A percentile compares a stretch with the other conserved stretches of the same genome.
Conservation (phyloP, 2,888 invertebrate genomes). For the Pandemis heparana region DNA sequence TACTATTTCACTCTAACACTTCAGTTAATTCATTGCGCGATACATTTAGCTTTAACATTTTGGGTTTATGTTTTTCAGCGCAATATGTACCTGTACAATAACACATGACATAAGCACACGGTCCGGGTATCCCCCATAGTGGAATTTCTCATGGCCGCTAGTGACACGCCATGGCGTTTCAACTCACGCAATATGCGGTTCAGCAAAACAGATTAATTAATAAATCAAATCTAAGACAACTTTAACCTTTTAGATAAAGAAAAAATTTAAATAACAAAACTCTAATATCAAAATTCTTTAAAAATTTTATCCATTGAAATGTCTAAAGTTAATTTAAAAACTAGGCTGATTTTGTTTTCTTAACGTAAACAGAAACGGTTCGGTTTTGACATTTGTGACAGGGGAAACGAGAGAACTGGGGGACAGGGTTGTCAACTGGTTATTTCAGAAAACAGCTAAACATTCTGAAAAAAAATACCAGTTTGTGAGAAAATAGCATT, state of each 20-base stretch:
- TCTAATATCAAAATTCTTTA: too few relatives aligned
- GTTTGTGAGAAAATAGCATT: too few relatives aligned
- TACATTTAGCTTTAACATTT: neutral
- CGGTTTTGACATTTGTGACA: too few relatives aligned
- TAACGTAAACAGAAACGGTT: too few relatives aligned
- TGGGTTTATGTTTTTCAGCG: neutral
- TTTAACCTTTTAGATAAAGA: neutral
- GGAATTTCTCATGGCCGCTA: neutral
- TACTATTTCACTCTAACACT: neutral
- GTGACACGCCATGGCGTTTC: neutral
- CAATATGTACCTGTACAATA: neutral
- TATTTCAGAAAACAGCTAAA: too few relatives aligned
- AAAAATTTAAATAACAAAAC: too few relatives aligned
- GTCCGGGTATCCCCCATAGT: slow-evolving; percentile 5
- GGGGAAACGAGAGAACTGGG: too few relatives aligned
- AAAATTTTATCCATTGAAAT: too few relatives aligned
- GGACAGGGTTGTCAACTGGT: too few relatives aligned
- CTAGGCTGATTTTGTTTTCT: too few relatives aligned
- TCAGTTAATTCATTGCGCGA: neutral
- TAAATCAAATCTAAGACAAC: neutral
- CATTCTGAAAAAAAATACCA: too few relatives aligned
- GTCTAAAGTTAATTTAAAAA: too few relatives aligned
- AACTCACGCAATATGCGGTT: neutral
- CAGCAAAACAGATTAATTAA: neutral
- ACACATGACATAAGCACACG: neutral